Evolutionary conservation across 2,797 vertebrate species (phyloP), one percentile per base, ranked within the genome.

Genomic region (Spinibarbus caldwelli): DNA sequence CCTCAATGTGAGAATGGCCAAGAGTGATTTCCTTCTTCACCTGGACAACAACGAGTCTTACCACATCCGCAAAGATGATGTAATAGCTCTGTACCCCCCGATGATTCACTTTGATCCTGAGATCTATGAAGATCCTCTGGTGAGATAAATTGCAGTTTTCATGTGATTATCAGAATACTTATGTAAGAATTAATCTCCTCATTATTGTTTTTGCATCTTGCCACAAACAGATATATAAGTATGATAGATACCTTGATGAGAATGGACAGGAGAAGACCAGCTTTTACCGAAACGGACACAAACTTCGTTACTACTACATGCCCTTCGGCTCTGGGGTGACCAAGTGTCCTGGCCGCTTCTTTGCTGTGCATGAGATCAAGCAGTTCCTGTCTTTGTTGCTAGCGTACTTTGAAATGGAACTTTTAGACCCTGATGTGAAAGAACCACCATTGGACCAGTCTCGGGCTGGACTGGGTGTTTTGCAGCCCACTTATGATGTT

Each of bases 311-410:
- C 82, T 99, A 95, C 90, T 97, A 97, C 91, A 97, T 99, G 97
- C 97, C 98, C 0, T 99, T 99, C 23, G 98, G 98, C 31, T 97
- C 97, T 0, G 98, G 98, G 26, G 95, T 96, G 34, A 97, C 97
- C 26, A 98, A 98, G 86, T 99, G 98, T 38, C 98, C 98, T 0
- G 98, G 98, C 4, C 94, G 98, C 54, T 93, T 98, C 36, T 98
- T 99, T 59, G 98, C 98, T 31, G 89, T 96, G 23, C 96, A 97
- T 80, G 98, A 99, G 94, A 98, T 99, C 78, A 99, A 99, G 77
- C 96, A 97, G 83, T 98, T 99, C 89, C 91, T 99, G 87, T 88
- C 92, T 86, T 90, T 99, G 68, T 82, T 98, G 62, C 92, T 99
- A 77, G 93, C 93, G 0, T 97, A 95, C 88, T 99, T 99, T 91